Base-by-base conservation (phyloP, 2,888 invertebrate species). In the Ennomos erosarius region DNA sequence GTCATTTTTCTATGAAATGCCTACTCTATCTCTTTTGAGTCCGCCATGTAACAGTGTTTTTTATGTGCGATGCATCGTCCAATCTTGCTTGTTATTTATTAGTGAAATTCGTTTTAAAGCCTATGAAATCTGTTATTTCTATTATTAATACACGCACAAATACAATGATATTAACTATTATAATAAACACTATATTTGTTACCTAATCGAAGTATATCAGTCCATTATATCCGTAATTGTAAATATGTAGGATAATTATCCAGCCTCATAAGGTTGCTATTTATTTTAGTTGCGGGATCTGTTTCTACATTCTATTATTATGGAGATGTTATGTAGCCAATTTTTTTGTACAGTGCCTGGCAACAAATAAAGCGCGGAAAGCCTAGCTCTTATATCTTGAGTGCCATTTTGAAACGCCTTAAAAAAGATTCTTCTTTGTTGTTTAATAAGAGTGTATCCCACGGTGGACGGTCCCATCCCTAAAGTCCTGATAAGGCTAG, bases 241-340 rank as follows among this genome's bases (percentile, higher is more conserved):
- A 62, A 47, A 62, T 62, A 47, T 54, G 42, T 62, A 62, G 51
- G 35, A 26, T 35, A 39, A 48, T 37, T 51, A 35, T 55, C 58
- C 49, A 58, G 51, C 62, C 58, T 55, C 45, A 64, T 59, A 57
- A 58, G 61, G 67, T 67, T 67, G 61, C 54, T 58, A 62, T 62
- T 58, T 58, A 57, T 62, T 54, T 54, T 60, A 52, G 12, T 55
- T 36, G 45, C 60, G 55, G 50, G 57, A 57, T 58, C 47, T 61
- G 60, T 67, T 64, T 56, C 64, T 62, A 64, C 58, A 64, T 42
- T 61, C 61, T 61, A 57, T 52, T 49, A 45, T 37, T 49, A 35
- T 48, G 40, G 46, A 16, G 8, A 46, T 54, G 40, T 56, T 65
- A 47, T 58, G 48, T 56, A 52, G 47, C 11, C n/a, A 13, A 50